Conservation (phyloP, 2,888 invertebrate species). For the Thysanoteuthis rhombus region DNA sequence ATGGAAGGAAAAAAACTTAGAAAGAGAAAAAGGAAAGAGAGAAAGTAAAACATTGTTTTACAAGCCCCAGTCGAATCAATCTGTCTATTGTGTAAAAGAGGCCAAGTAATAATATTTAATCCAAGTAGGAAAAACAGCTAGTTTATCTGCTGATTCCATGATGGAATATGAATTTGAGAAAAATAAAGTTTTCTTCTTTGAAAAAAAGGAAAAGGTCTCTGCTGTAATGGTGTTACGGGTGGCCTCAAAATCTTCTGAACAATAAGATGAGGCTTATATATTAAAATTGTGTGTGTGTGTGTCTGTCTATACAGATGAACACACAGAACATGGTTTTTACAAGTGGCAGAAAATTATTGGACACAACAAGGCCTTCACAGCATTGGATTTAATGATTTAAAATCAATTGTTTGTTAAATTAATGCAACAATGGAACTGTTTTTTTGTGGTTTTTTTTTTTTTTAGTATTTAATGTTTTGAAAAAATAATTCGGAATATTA, state of each 20-base stretch:
- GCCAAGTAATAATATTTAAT: neutral
- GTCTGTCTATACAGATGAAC: neutral
- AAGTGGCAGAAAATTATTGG: neutral
- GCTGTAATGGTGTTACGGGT: neutral
- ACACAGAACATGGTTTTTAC: neutral
- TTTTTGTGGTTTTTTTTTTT: neutral
- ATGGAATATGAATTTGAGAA: neutral
- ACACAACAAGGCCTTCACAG: neutral
- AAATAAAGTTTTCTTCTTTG: neutral
- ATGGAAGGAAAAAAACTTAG: too few relatives aligned
- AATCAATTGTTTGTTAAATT: conserved; percentile 30
- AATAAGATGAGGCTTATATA: neutral
- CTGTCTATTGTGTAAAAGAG: neutral
- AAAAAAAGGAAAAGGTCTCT: neutral
- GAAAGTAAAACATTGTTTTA: neutral
- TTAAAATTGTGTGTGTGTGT: neutral
- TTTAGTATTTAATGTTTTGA: neutral
- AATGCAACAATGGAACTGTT: conserved; percentile 22
- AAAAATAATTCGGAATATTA: conserved; percentile 12
- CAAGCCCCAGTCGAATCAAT: neutral
- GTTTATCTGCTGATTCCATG: neutral
- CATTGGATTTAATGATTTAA: conserved; percentile 22
- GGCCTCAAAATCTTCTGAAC: neutral
- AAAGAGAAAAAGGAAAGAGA: too few relatives aligned
- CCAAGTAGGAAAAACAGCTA: too few relatives aligned